These are phyloP conservation scores for Cheilosia vernalis DNA, from an alignment of 2,888 invertebrate genomes.

Conservation along the genomic window DNA sequence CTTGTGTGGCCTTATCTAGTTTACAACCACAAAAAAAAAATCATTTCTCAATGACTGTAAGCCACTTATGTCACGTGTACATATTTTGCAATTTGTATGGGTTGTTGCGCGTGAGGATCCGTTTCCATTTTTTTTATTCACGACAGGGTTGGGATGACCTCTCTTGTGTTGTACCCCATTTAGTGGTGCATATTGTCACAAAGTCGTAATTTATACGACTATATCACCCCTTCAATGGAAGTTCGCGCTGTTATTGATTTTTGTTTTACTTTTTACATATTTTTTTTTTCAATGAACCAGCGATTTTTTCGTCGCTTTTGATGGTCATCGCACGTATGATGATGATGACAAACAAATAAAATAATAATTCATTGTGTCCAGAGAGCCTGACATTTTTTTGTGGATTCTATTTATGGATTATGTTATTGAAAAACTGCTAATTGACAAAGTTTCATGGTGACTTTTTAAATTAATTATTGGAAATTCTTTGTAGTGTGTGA, in stretches of 20 bases:
- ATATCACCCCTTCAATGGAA: constrained; percentile 9
- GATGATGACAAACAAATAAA: constrained; percentile 45
- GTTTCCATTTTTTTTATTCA: constrained; percentile 27
- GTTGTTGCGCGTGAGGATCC: constrained; percentile 27
- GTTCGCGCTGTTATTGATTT: constrained; percentile 2
- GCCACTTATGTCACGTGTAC: constrained; percentile 25
- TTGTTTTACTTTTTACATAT: neutral
- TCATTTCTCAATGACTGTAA: constrained; percentile 53
- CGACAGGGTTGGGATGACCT: constrained; percentile 50
- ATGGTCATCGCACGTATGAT: constrained; percentile 66
- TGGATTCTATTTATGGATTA: constrained; percentile 57
- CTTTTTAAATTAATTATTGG: constrained; percentile 29
- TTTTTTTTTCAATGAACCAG: constrained; percentile 19
- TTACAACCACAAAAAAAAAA: neutral
- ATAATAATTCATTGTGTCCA: constrained; percentile 58
- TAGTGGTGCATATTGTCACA: constrained; percentile 11
- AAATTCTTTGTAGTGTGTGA: constrained; percentile 27
- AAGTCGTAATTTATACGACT: constrained; percentile 4
- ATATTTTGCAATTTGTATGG: constrained; percentile 43
- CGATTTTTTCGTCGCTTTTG: constrained; percentile 14
- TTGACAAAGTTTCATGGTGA: constrained; percentile 50
- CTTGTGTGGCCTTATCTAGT: constrained; percentile 26
- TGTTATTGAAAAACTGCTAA: constrained; percentile 54
- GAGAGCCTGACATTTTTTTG: constrained; percentile 22
- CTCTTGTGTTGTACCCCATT: constrained; percentile 39